These are phyloP conservation scores for Rafetus swinhoei DNA, from an alignment of 2,113 vertebrate species.

Conservation along the genomic window DNA sequence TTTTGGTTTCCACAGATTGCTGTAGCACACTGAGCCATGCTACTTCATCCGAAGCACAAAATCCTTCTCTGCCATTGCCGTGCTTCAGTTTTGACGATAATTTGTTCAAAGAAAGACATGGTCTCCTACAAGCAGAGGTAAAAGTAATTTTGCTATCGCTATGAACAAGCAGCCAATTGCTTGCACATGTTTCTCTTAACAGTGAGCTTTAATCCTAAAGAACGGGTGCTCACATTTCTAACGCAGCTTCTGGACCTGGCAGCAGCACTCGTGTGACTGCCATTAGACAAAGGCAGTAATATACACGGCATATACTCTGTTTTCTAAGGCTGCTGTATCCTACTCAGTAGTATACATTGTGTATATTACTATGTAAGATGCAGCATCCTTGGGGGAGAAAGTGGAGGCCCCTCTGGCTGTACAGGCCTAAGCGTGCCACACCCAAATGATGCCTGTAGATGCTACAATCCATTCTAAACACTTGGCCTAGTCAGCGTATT, in stretches of 20 bases:
- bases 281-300: neutral
- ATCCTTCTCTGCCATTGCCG: neutral
- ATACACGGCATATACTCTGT: no score
- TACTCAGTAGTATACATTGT: no score
- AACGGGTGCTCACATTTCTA: slow-evolving; percentile 20
- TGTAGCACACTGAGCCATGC: neutral
- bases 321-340: no score
- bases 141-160: slow-evolving; percentile 42
- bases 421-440: neutral
- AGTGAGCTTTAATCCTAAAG: slow-evolving; percentile 16
- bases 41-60: slow-evolving; percentile 1
- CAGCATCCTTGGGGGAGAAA: slow-evolving; percentile 37
- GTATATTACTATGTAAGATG: neutral
- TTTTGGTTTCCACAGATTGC: slow-evolving; percentile 57
- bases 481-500: neutral
- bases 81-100: slow-evolving; percentile 33
- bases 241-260: neutral
- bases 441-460: neutral
- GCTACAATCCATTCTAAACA: neutral
- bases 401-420: neutral
- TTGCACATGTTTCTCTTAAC: neutral
- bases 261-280: slow-evolving; percentile 3
- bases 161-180: slow-evolving; percentile 13
- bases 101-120: slow-evolving; percentile 10
- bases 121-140: neutral